These are phyloP conservation scores for Delichon dasypus DNA, from an alignment of 2,797 vertebrate species.

Conservation along the genomic window DNA sequence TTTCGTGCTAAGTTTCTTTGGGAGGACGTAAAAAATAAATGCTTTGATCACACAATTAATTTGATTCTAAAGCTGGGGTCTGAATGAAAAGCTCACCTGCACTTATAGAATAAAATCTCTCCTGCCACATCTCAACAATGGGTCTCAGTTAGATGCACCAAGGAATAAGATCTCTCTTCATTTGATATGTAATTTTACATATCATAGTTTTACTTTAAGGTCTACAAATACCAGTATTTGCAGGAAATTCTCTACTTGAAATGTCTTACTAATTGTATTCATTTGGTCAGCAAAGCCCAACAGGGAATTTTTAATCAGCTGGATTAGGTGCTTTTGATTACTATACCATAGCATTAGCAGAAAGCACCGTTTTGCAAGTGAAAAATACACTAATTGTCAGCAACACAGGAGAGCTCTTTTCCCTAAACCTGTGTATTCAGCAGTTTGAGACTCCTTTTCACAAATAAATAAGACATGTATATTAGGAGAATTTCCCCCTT, in stretches of 20 bases:
- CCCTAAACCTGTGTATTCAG: slow-evolving; percentile 21
- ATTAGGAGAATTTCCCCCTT: background rate
- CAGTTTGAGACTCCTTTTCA: slow-evolving; percentile 34
- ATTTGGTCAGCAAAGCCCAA: slow-evolving; percentile 55
- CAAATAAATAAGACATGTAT: slow-evolving; percentile 15
- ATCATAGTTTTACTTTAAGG: slow-evolving; percentile 42
- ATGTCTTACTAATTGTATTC: slow-evolving; percentile 47
- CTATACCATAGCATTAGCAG: slow-evolving; percentile 17
- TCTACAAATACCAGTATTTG: background rate
- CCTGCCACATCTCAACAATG: background rate
- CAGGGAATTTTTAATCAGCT: background rate
- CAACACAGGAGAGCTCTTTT: background rate
- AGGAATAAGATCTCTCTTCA: background rate
- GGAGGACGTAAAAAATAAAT: slow-evolving; percentile 41
- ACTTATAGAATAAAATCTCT: background rate
- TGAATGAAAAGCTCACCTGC: slow-evolving; percentile 40
- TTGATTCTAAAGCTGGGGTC: slow-evolving; percentile 24
- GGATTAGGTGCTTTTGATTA: slow-evolving; percentile 63
- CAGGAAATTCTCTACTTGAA: slow-evolving; percentile 40
- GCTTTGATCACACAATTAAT: slow-evolving; percentile 47
- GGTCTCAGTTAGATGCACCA: slow-evolving; percentile 4
- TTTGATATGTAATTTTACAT: background rate
- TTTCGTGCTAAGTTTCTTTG: background rate
- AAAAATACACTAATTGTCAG: background rate
- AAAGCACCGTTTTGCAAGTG: slow-evolving; percentile 16